phyloP scores from a whole-genome alignment of 1,140 invertebrate species.

The Camponotus vicinus region DNA sequence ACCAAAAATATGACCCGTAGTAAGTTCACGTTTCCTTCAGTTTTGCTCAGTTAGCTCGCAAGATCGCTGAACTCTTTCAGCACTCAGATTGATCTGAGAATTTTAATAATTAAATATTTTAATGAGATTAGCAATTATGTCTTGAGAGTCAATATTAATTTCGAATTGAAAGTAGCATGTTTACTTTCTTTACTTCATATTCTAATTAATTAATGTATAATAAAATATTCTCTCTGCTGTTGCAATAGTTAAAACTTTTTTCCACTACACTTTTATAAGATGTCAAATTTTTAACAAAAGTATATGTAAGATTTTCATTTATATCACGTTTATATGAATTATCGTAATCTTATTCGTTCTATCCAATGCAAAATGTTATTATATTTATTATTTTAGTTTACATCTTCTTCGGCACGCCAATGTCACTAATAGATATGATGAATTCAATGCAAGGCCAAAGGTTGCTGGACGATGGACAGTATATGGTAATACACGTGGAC shows the following conservation, averaged over 20 bases:
- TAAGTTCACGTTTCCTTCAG: slow-evolving; percentile 85
- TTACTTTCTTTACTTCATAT: no score
- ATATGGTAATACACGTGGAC: slow-evolving; percentile 98
- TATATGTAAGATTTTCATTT: background rate
- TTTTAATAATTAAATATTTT: background rate
- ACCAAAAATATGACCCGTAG: slow-evolving; percentile 96
- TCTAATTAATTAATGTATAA: background rate
- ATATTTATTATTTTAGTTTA: slow-evolving; percentile 89
- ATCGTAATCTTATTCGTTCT: background rate
- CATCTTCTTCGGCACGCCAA: slow-evolving; percentile 94
- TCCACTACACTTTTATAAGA: no score
- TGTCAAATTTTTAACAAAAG: no score
- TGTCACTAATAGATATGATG: slow-evolving; percentile 95
- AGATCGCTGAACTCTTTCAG: background rate
- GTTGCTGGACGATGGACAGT: slow-evolving; percentile 96
- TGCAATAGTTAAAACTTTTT: background rate
- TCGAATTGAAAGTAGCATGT: background rate
- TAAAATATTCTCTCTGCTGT: background rate
- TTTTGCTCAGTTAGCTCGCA: background rate
- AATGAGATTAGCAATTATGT: slow-evolving; percentile 7
- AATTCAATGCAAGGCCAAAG: slow-evolving; percentile 94
- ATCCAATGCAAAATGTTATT: background rate
- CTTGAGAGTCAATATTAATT: background rate
- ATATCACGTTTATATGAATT: background rate
- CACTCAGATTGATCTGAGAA: background rate